Conservation (phyloP, 2,113 vertebrate species). For the Cinclus cinclus region DNA sequence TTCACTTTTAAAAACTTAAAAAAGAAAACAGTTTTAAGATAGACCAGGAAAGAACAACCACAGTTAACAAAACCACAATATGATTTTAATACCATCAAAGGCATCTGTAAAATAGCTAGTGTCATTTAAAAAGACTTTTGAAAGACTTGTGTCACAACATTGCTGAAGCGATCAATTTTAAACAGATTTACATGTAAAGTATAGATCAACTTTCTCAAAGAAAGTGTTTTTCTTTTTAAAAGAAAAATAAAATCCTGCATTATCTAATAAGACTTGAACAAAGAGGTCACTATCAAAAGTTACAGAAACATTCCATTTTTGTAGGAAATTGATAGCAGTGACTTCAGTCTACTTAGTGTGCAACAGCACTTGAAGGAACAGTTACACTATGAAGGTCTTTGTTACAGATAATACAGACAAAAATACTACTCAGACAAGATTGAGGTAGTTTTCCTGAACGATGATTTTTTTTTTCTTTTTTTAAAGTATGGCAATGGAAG, state of each 20-base stretch:
- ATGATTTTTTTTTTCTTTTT: not conserved
- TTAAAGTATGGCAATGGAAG: not conserved
- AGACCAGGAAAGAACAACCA: not conserved
- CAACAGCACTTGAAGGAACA: constrained; percentile 45
- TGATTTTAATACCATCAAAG: constrained; percentile 38
- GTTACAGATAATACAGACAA: not conserved
- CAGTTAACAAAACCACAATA: constrained; percentile 47
- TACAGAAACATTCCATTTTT: constrained; percentile 21
- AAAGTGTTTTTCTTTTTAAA: not conserved
- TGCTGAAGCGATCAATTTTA: constrained; percentile 31
- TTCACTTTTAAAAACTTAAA: not conserved
- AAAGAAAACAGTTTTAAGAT: constrained; percentile 7
- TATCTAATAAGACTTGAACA: constrained; percentile 13
- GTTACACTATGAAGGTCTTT: not conserved
- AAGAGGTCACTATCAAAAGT: constrained; percentile 9
- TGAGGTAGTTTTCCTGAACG: constrained; percentile 24
- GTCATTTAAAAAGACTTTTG: constrained; percentile 25
- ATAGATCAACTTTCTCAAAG: constrained; percentile 4
- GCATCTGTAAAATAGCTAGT: constrained; percentile 25
- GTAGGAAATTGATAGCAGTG: constrained; percentile 26
- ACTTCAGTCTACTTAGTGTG: constrained; percentile 12
- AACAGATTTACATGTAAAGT: constrained; percentile 17
- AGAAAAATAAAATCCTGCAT: not conserved
- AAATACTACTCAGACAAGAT: not conserved
- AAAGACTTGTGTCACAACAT: not conserved